These are phyloP conservation scores for Cheirogaleus medius DNA, from an alignment of 2,113 vertebrate genomes.

Conservation along the genomic window DNA sequence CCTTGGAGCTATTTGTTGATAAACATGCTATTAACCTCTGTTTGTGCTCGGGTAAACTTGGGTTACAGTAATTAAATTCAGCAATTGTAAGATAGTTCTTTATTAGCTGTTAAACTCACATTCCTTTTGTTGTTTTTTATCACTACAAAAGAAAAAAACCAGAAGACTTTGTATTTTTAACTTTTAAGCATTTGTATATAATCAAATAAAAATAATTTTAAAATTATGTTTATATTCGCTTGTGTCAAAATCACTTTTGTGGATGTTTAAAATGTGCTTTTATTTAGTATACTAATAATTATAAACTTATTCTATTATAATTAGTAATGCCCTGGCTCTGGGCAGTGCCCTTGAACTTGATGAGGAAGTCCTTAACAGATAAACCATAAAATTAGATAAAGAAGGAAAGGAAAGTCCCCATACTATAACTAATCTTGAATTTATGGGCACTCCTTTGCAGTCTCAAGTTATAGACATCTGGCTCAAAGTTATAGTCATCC, in stretches of 20 bases:
- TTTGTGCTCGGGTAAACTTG: background rate
- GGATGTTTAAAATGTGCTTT: background rate
- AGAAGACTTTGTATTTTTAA: background rate
- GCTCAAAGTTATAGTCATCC: background rate
- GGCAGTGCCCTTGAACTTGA: background rate
- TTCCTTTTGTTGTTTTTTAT: background rate
- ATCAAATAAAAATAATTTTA: background rate
- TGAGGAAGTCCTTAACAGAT: background rate
- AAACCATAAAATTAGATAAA: background rate
- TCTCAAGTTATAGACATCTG: background rate
- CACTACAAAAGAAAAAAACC: background rate
- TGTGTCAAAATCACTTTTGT: background rate
- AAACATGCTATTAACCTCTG: conserved; percentile 6
- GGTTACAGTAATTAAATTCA: conserved; percentile 43
- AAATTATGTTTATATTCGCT: background rate
- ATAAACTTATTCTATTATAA: background rate
- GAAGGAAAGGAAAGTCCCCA: background rate
- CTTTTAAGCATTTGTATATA: background rate
- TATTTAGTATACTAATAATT: background rate
- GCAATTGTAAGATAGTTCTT: background rate
- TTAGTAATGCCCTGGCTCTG: background rate
- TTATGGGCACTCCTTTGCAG: background rate
- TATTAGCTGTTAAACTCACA: background rate
- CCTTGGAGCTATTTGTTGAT: background rate
- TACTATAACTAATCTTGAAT: background rate